A percentile compares a stretch with the other conserved stretches of the same genome.
phyloP scores from a whole-genome alignment of 2,113 vertebrate genomes.

The Muscicapa adusta region DNA sequence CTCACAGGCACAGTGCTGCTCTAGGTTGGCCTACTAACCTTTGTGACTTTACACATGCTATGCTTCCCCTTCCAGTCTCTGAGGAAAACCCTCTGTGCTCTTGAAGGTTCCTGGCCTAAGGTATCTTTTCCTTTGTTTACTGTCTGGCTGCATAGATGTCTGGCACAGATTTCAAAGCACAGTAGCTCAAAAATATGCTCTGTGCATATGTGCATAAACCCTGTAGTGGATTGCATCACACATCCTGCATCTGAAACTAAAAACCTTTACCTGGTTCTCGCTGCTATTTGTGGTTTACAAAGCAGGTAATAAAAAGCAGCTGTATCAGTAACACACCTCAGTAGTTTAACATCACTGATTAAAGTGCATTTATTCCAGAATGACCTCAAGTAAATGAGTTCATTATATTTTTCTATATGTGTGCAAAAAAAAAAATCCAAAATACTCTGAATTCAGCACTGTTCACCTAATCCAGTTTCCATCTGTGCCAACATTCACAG shows the following conservation, averaged over 20 bases:
- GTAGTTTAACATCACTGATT: background rate
- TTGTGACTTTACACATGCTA: conserved; percentile 16
- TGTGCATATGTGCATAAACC: conserved; percentile 9
- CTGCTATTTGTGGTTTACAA: background rate
- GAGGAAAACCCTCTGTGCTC: conserved; percentile 28
- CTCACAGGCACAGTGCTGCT: background rate
- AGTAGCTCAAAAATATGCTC: conserved; percentile 35
- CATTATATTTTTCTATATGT: conserved; percentile 13
- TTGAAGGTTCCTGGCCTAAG: conserved; percentile 39
- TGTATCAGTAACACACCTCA: background rate
- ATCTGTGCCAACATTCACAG: background rate
- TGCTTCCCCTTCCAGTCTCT: background rate
- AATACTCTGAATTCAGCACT: background rate
- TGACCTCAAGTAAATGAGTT: background rate
- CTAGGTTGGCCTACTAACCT: conserved; percentile 40
- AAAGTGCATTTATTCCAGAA: conserved; percentile 8
- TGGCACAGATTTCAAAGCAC: conserved; percentile 62
- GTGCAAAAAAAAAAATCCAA: background rate
- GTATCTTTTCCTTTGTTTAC: conserved; percentile 61
- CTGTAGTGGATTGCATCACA: conserved; percentile 17
- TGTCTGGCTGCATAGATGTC: conserved; percentile 61
- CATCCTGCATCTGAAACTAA: background rate
- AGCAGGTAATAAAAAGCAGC: conserved; percentile 1
- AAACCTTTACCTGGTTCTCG: background rate
- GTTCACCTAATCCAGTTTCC: conserved; percentile 1